Base-by-base conservation (phyloP, 2,113 vertebrate genomes). In the Eubucco bourcierii region DNA sequence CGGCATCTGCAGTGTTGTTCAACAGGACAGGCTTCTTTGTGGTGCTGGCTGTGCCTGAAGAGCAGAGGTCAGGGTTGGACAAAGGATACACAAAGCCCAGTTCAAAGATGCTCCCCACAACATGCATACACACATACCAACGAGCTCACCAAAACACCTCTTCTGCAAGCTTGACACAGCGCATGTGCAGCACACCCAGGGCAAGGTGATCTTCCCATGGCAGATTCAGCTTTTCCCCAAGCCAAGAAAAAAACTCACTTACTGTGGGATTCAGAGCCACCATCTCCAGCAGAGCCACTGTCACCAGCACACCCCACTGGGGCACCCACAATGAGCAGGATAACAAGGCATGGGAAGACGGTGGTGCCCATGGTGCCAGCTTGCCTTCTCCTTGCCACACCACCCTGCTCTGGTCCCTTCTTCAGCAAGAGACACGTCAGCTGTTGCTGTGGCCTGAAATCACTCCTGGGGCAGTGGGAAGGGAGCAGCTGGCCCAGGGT, bases 21-120 rank as follows among this genome's bases (percentile, higher is more conserved):
- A 99, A 96, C 39, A 68, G 78, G 68, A 83, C 12, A 8, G 97
- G 89, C 55, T 90, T 95, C 71, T 64, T 94, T 33, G n/a, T 2
- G 6, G 39, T 14, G 59, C 72, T 15, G 2, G 52, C 67, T 20
- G 55, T 46, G 34, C 97, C 98, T 98, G 88, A 19, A 88, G 70
- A 79, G 76, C 15, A 85, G 71, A 84, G 18, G 63, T 78, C 47
- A 59, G 50, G n/a, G 18, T 10, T 24, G 27, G 50, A 74, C n/a
- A 81, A 39, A 44, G 25, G 14, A 56, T 21, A 65, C 28, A 55
- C 10, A 31, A 46, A 37, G 9, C 70, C 50, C 20, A 92, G 33
- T 74, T 81, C 63, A 37, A 8, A 88, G 33, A 55, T 27, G 29
- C 14, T 59, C 5, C 27, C 58, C 29, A 6, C 41, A 61, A 31